Evolutionary conservation across 2,113 vertebrate genomes (phyloP), one percentile per base, ranked within the genome.

Genomic region (Oncorhynchus tshawytscha): DNA sequence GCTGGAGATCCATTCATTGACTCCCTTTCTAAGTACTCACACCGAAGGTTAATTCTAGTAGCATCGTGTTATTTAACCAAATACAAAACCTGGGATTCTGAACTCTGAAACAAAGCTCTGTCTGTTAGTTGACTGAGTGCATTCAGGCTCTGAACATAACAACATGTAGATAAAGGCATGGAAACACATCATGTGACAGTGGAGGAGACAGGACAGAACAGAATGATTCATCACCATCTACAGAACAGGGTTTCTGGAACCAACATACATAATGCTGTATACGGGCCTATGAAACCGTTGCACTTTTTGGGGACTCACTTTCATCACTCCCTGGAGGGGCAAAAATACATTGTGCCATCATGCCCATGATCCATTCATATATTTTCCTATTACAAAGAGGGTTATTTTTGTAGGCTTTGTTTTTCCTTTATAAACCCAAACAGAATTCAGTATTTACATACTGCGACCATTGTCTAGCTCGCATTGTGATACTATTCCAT

Each of bases 321-420:
- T 82, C 73, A 54, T 75, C 24, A 77, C 79, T 78, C 83, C 74
- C 75, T 76, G 81, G 75, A 77, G 75, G 82, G 84, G 78, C 4
- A 13, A 60, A 60, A 60, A n/a, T 5, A 22, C 4, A n/a, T 85
- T 86, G 82, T 87, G 78, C 78, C 84, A 15, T 60, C 79, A 87
- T 84, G 88, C 86, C 87, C 87, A 81, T 80, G 83, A 90, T 89
- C 84, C 77, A 71, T 81, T 81, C 79, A 87, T 81, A 88, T 87
- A 82, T 86, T 84, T 77, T 87, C 84, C 81, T 81, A 85, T 85
- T 82, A 82, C 71, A 87, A 34, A 64, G 72, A 80, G 15, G 74
- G 78, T 78, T 79, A 70, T 72, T 59, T 31, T 15, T 7, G 67
- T 3, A 5, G 72, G 75, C 8, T 27, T 34, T 78, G 25, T 24